These are phyloP conservation scores for Spodoptera picta DNA, from an alignment of 2,888 invertebrate species.

Conservation along the genomic window DNA sequence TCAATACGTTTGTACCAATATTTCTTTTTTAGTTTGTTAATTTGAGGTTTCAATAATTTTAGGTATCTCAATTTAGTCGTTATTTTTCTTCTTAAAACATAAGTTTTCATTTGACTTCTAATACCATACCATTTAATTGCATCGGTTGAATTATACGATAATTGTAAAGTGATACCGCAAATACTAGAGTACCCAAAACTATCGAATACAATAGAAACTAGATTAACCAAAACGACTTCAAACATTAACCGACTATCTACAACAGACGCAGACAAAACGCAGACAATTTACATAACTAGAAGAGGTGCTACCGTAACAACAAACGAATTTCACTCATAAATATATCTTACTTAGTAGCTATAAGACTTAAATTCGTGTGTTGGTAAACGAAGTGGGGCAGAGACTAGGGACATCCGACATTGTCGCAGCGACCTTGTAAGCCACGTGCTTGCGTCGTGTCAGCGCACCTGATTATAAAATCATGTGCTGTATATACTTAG, in stretches of 20 bases:
- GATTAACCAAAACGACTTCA: too few relatives aligned
- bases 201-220: too few relatives aligned
- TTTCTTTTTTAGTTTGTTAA: too few relatives aligned
- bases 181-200: too few relatives aligned
- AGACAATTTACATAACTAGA: slow-evolving; percentile 69
- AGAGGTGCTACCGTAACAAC: slow-evolving; percentile 26
- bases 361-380: slow-evolving; percentile 42
- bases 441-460: slow-evolving; percentile 73
- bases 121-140: too few relatives aligned
- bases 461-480: slow-evolving; percentile 49
- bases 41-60: too few relatives aligned
- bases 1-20: too few relatives aligned
- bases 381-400: slow-evolving; percentile 52
- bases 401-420: slow-evolving; percentile 55
- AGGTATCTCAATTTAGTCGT: too few relatives aligned
- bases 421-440: slow-evolving; percentile 71
- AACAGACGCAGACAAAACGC: slow-evolving; percentile 47
- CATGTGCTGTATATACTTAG: slow-evolving; percentile 2
- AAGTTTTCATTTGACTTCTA: too few relatives aligned
- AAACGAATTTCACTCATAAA: slow-evolving; percentile 19
- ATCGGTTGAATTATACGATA: too few relatives aligned
- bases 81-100: too few relatives aligned
- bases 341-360: background rate
- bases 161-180: too few relatives aligned
- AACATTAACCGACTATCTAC: slow-evolving; percentile 19